Percentiles rank a stretch among this genome's conserved stretches.
Evolutionary conservation across 2,113 vertebrate species (phyloP).

Genomic region (Macquaria ambigua): DNA sequence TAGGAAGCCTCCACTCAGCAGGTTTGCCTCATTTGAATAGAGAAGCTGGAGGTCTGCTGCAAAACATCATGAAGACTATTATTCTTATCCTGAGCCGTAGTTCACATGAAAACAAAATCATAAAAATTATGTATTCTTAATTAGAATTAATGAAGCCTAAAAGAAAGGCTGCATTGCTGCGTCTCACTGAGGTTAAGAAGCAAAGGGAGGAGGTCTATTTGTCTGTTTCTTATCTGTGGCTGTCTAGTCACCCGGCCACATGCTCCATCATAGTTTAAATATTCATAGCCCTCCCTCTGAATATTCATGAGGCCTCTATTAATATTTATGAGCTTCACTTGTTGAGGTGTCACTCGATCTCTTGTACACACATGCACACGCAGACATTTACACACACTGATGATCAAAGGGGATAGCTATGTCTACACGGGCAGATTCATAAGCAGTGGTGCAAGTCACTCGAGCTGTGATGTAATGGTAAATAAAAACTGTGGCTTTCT

Average conservation of each 20-base stretch:
- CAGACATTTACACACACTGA: slow-evolving; percentile 55
- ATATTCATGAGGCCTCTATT: slow-evolving; percentile 76
- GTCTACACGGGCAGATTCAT: slow-evolving; percentile 37
- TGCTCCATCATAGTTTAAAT: slow-evolving; percentile 82
- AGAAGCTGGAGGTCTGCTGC: slow-evolving; percentile 22
- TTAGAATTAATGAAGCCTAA: slow-evolving; percentile 64
- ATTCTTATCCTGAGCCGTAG: slow-evolving; percentile 34
- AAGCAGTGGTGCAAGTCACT: slow-evolving; percentile 38
- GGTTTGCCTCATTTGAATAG: slow-evolving; percentile 58
- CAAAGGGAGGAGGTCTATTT: slow-evolving; percentile 75
- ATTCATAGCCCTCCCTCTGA: slow-evolving; percentile 74
- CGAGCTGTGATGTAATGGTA: slow-evolving; percentile 34
- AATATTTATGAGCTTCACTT: slow-evolving; percentile 80
- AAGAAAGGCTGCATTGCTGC: slow-evolving; percentile 44
- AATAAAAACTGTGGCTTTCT: slow-evolving; percentile 33
- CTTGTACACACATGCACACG: slow-evolving; percentile 65
- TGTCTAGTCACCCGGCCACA: slow-evolving; percentile 77
- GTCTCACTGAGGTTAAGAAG: slow-evolving; percentile 52
- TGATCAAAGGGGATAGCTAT: slow-evolving; percentile 56
- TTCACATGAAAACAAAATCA: slow-evolving; percentile 63
- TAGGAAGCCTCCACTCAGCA: slow-evolving; percentile 49
- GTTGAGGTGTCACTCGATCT: slow-evolving; percentile 79
- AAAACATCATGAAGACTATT: slow-evolving; percentile 39
- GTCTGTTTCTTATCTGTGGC: slow-evolving; percentile 76
- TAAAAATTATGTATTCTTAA: slow-evolving; percentile 65